Percentiles rank a stretch among this genome's conserved stretches.
These are phyloP conservation scores for Pimephales promelas DNA, from an alignment of 2,113 vertebrate genomes.

Conservation along the genomic window DNA sequence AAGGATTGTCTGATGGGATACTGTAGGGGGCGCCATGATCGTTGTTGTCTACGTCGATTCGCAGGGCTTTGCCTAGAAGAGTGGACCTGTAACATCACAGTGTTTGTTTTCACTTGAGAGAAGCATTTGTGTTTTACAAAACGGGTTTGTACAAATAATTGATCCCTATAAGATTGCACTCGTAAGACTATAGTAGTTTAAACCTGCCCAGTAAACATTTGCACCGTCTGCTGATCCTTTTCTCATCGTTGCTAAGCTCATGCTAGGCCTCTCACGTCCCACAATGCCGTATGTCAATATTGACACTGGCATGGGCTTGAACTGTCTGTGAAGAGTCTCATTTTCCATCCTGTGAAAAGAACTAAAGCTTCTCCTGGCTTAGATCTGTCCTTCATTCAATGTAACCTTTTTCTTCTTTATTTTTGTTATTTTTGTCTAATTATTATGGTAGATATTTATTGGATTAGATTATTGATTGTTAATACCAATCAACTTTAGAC, in stretches of 20 bases:
- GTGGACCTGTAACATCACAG: slow-evolving; percentile 68
- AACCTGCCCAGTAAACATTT: background rate
- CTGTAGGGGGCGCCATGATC: slow-evolving; percentile 73
- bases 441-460: no score
- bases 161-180: background rate
- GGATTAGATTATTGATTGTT: background rate
- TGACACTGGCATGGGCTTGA: slow-evolving; percentile 62
- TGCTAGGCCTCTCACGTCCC: slow-evolving; percentile 21
- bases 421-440: background rate
- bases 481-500: background rate
- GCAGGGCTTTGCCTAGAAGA: slow-evolving; percentile 80
- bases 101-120: background rate
- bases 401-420: background rate
- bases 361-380: background rate
- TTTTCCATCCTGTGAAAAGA: background rate
- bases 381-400: background rate
- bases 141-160: background rate
- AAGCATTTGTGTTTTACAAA: background rate
- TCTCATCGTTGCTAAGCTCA: background rate
- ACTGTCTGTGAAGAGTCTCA: slow-evolving; percentile 23
- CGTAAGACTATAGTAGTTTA: background rate
- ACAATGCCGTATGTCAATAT: slow-evolving; percentile 70
- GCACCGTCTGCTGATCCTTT: background rate
- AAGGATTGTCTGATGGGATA: slow-evolving; percentile 81
- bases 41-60: slow-evolving; percentile 75